These are phyloP conservation scores for Forbesichthys papilliferus DNA, from an alignment of 2,113 vertebrate genomes.

Conservation along the genomic window DNA sequence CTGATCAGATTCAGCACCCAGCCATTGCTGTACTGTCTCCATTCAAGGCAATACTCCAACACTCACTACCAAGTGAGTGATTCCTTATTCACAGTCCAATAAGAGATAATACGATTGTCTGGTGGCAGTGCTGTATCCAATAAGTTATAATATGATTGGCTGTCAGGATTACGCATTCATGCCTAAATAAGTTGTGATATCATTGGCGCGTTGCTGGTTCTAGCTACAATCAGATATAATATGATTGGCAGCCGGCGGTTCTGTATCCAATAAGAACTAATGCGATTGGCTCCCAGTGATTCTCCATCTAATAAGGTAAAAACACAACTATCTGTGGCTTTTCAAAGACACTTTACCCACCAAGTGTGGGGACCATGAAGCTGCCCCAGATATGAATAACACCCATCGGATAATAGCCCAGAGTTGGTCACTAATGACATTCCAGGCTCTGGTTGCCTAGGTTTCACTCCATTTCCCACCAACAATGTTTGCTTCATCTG, in stretches of 20 bases:
- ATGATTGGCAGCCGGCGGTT: constrained; percentile 46
- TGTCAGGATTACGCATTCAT: constrained; percentile 59
- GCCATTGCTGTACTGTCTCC: constrained; percentile 11
- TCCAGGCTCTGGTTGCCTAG: too few relatives aligned
- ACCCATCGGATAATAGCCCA: too few relatives aligned
- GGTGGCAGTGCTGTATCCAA: constrained; percentile 37
- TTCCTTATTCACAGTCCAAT: constrained; percentile 53
- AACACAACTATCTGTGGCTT: constrained; percentile 31
- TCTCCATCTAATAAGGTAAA: constrained; percentile 31
- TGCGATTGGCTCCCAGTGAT: constrained; percentile 53
- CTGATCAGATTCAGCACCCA: constrained; percentile 17
- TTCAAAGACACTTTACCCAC: background rate
- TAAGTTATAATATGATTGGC: constrained; percentile 55
- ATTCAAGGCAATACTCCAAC: constrained; percentile 24
- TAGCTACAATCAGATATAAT: constrained; percentile 53
- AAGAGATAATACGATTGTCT: constrained; percentile 53
- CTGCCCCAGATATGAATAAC: background rate
- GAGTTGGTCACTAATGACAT: too few relatives aligned
- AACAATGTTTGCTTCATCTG: too few relatives aligned
- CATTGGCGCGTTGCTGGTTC: constrained; percentile 34
- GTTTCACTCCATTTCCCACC: too few relatives aligned
- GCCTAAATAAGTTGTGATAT: constrained; percentile 51
- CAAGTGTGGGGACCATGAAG: constrained; percentile 8
- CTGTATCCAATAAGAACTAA: constrained; percentile 46
- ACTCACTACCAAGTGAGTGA: constrained; percentile 44